Conservation (phyloP, 2,797 vertebrate genomes). For the Melopsittacus undulatus region DNA sequence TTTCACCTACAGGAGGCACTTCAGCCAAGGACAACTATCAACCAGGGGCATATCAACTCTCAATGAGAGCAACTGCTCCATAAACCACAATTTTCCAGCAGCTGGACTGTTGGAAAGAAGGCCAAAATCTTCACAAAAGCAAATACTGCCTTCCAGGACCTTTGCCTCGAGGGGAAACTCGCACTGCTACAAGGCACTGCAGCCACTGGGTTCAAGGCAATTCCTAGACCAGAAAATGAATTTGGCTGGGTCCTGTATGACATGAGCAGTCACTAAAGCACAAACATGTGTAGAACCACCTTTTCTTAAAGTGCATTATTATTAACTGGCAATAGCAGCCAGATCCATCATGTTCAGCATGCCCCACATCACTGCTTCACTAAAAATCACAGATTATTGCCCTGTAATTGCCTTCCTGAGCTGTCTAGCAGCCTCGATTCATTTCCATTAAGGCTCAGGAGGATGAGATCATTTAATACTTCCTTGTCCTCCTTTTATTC, state of each 20-base stretch:
- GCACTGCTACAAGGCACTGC: not conserved
- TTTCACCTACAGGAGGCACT: not conserved
- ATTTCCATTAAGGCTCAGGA: constrained; percentile 63
- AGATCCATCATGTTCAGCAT: constrained; percentile 68
- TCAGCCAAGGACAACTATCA: not conserved
- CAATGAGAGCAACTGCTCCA: not conserved
- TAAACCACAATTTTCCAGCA: constrained; percentile 2
- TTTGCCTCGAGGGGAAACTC: not conserved
- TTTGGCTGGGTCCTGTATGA: not conserved
- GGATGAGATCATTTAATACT: constrained; percentile 48
- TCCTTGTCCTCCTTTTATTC: not conserved
- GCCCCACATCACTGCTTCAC: constrained; percentile 65
- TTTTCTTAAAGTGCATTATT: constrained; percentile 49
- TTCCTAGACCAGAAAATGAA: not conserved
- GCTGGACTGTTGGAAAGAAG: constrained; percentile 16
- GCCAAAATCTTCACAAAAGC: not conserved
- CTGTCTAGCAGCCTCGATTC: constrained; percentile 60
- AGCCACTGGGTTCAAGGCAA: not conserved
- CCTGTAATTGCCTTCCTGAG: constrained; percentile 71
- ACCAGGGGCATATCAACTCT: not conserved
- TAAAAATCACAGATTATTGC: constrained; percentile 70
- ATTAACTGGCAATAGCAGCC: constrained; percentile 65
- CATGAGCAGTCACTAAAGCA: constrained; percentile 26
- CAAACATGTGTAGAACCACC: not conserved
- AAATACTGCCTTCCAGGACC: not conserved